Conservation (phyloP, 2,113 vertebrate species). For the Ictalurus punctatus region DNA sequence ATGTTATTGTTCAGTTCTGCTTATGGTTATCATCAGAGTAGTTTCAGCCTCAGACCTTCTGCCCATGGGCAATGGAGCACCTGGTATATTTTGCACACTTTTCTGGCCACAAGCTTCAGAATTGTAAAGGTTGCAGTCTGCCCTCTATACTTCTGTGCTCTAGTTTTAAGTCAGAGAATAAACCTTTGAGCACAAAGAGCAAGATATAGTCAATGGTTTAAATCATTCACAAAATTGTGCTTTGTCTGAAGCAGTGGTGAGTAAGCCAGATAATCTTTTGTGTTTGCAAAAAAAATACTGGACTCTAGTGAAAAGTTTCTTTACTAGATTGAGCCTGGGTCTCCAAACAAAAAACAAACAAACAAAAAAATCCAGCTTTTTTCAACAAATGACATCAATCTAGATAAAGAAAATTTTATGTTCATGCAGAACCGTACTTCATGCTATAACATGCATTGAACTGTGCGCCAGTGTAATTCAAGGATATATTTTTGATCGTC, state of each 20-base stretch:
- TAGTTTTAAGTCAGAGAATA: not conserved
- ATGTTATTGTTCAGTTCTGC: not conserved
- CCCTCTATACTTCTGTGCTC: not conserved
- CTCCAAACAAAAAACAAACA: not conserved
- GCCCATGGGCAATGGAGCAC: not conserved
- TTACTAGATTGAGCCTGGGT: not conserved
- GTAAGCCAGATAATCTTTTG: not conserved
- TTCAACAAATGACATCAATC: not conserved
- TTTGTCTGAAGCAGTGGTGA: not conserved
- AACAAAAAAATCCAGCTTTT: not conserved
- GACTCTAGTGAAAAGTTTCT: not conserved
- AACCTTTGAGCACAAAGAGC: not conserved
- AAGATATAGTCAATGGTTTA: not conserved
- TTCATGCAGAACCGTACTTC: not conserved
- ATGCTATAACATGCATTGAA: constrained; percentile 36
- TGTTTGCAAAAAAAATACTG: not conserved
- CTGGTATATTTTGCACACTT: not conserved
- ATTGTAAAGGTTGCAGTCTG: not conserved
- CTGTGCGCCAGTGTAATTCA: constrained; percentile 45
- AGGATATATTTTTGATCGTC: constrained; percentile 37
- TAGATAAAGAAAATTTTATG: not conserved
- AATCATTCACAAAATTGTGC: not conserved
- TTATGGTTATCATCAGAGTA: not conserved
- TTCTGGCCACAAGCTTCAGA: not conserved
- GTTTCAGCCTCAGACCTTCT: not conserved